Conservation (phyloP, 2,113 vertebrate genomes). For the Periophthalmus modestus region DNA sequence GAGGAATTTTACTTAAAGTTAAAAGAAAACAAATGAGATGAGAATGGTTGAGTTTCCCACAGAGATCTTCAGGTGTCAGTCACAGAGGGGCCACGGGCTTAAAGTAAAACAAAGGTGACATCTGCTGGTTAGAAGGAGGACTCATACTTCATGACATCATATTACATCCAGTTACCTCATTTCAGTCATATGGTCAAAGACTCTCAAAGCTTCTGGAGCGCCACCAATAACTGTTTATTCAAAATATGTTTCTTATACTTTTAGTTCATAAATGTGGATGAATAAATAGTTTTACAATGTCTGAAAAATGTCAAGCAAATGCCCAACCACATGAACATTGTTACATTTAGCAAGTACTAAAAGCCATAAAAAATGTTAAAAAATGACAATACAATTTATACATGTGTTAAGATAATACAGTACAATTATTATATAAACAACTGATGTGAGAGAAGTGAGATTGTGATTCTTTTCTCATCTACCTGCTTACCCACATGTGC, state of each 20-base stretch:
- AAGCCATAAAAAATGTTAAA: too few relatives aligned
- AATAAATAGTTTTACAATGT: too few relatives aligned
- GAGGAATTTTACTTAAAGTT: constrained; percentile 26
- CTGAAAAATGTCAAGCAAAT: too few relatives aligned
- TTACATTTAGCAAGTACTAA: too few relatives aligned
- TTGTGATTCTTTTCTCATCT: too few relatives aligned
- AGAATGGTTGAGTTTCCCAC: constrained; percentile 4
- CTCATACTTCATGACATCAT: background rate
- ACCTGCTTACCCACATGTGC: too few relatives aligned
- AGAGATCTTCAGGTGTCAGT: constrained; percentile 6
- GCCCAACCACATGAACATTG: too few relatives aligned
- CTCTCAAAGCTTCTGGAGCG: background rate
- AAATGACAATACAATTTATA: background rate
- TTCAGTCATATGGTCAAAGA: background rate
- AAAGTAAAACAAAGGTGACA: constrained; percentile 48
- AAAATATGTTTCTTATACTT: background rate
- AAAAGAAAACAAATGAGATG: background rate
- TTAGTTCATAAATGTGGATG: background rate
- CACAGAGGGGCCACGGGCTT: background rate
- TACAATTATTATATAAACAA: background rate
- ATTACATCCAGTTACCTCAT: background rate
- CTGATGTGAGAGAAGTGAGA: background rate
- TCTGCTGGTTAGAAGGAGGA: constrained; percentile 55
- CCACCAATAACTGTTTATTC: background rate
- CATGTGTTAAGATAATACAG: background rate